Conservation (phyloP, 2,888 invertebrate genomes). For the Stenotaenia linearis region DNA sequence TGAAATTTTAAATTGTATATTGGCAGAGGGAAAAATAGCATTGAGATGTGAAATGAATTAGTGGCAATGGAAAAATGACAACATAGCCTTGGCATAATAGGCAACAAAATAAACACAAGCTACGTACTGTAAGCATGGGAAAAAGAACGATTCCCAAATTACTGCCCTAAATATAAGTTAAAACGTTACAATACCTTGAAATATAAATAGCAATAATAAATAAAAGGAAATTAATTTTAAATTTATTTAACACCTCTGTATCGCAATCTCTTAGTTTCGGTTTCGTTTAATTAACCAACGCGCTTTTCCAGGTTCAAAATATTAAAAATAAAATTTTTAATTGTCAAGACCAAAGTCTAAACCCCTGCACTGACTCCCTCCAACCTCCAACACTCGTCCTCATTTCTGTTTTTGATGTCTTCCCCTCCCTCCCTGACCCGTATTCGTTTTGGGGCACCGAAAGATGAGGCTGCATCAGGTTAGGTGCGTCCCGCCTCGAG, state of each 20-base stretch:
- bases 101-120: constrained; percentile 3
- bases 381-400: constrained; percentile 2
- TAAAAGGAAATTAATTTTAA: background rate
- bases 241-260: background rate
- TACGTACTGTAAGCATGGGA: background rate
- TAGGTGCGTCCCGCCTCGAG: constrained; percentile 7
- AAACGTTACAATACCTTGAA: background rate
- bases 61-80: background rate
- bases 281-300: background rate
- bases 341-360: background rate
- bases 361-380: background rate
- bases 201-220: background rate
- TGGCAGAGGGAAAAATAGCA: background rate
- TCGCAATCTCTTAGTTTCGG: background rate
- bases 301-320: background rate
- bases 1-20: too few species aligned
- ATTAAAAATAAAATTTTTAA: background rate
- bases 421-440: constrained; percentile 24
- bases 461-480: constrained; percentile 24
- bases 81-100: constrained; percentile 24
- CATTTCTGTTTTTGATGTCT: constrained; percentile 21
- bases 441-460: constrained; percentile 23
- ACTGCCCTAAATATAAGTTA: background rate
- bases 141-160: background rate
- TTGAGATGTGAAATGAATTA: background rate